Evolutionary conservation across 2,888 invertebrate species (phyloP).

Genomic region (Drosophila nigricruria): DNA sequence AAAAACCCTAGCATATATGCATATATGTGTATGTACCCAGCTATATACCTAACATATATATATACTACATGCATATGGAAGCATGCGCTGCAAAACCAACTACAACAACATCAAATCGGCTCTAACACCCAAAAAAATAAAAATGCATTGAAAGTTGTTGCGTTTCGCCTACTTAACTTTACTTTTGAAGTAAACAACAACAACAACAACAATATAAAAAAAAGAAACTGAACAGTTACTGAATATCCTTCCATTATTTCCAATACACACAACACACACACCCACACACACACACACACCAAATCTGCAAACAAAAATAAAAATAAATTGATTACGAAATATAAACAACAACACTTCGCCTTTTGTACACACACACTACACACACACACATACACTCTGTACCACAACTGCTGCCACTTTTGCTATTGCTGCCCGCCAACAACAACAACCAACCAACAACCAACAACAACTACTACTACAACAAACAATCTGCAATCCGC

Average conservation of each 20-base stretch:
- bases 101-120: slow-evolving; percentile 52
- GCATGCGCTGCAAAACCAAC: slow-evolving; percentile 43
- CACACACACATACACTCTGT: slow-evolving; percentile 57
- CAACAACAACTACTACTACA: slow-evolving; percentile 45
- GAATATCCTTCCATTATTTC: slow-evolving; percentile 83
- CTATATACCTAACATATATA: slow-evolving; percentile 31
- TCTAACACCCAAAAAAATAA: slow-evolving; percentile 37
- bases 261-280: slow-evolving; percentile 55
- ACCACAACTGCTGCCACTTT: slow-evolving; percentile 82
- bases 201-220: slow-evolving; percentile 25
- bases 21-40: slow-evolving; percentile 25
- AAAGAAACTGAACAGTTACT: slow-evolving; percentile 78
- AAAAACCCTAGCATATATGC: slow-evolving; percentile 17
- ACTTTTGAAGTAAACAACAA: slow-evolving; percentile 71
- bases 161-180: slow-evolving; percentile 72
- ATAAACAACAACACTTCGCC: slow-evolving; percentile 52
- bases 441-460: slow-evolving; percentile 41
- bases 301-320: slow-evolving; percentile 47
- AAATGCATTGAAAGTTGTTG: slow-evolving; percentile 54
- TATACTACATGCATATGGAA: slow-evolving; percentile 38
- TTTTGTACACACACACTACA: slow-evolving; percentile 52
- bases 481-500: slow-evolving; percentile 62
- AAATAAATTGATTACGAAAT: slow-evolving; percentile 11
- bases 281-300: slow-evolving; percentile 48
- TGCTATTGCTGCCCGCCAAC: slow-evolving; percentile 80